Evolutionary conservation across 23 tunicate genomes (phyloP).

Genomic region (Trididemnum miniatum): DNA sequence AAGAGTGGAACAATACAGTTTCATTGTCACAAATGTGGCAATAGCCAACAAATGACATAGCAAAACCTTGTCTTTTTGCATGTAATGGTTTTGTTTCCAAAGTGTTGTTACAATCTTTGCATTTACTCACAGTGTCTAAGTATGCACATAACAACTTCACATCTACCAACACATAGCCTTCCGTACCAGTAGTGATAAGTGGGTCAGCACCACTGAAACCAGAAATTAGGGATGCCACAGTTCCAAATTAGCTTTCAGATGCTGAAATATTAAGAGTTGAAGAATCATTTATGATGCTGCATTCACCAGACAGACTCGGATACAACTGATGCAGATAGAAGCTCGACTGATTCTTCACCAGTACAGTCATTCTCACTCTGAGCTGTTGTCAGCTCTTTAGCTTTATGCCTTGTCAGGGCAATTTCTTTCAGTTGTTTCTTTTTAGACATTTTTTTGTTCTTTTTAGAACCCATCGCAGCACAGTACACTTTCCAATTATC

Average conservation of each 20-base stretch:
- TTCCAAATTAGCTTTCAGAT: neutral
- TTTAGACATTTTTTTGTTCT: neutral
- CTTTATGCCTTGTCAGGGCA: neutral
- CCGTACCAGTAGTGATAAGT: neutral
- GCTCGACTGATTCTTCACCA: neutral
- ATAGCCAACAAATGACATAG: neutral
- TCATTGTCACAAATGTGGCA: neutral
- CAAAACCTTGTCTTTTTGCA: neutral
- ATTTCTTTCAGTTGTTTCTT: neutral
- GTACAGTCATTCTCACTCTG: neutral
- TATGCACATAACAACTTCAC: neutral
- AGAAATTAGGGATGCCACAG: neutral
- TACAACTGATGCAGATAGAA: neutral
- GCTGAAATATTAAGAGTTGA: neutral
- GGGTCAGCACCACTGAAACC: neutral
- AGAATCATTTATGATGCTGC: neutral
- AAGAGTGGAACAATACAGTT: neutral
- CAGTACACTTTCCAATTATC: neutral
- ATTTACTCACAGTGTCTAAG: neutral
- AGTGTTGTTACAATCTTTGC: neutral
- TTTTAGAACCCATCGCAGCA: neutral
- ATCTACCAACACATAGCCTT: neutral
- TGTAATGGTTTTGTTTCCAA: slow-evolving; percentile 1
- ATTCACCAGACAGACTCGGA: neutral
- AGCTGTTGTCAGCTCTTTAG: neutral